phyloP scores from a whole-genome alignment of 2,113 vertebrate genomes.

The Menura novaehollandiae region DNA sequence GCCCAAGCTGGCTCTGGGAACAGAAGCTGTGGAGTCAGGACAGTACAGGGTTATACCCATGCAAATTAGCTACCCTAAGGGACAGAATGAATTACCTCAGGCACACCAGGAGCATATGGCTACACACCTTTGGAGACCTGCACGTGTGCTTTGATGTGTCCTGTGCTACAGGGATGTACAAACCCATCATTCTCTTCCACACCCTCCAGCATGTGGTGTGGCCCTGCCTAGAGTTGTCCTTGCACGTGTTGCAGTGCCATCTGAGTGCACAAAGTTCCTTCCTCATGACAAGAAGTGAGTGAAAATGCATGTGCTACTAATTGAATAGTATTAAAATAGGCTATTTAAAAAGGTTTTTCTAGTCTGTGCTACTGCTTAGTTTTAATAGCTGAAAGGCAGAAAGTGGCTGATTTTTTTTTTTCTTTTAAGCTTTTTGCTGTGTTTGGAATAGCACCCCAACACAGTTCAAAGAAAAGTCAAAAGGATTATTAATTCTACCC shows the following conservation, averaged over 20 bases:
- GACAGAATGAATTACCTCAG: background rate
- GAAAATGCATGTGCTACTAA: background rate
- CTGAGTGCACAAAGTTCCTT: background rate
- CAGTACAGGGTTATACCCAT: too few species aligned
- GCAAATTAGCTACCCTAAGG: background rate
- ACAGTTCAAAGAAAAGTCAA: conserved; percentile 15
- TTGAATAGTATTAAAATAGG: background rate
- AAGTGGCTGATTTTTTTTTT: background rate
- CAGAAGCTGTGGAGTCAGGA: background rate
- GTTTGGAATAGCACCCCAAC: conserved; percentile 29
- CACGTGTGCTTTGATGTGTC: fast-evolving
- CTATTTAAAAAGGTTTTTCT: background rate
- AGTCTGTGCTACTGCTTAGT: conserved; percentile 1
- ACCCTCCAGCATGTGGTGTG: fast-evolving
- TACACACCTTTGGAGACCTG: background rate
- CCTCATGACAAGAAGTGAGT: background rate
- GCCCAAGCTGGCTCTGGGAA: background rate
- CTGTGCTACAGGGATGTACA: fast-evolving
- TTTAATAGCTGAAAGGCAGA: conserved; percentile 33
- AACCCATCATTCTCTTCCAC: background rate
- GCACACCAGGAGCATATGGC: background rate
- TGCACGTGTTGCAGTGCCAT: background rate
- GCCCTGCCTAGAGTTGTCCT: background rate
- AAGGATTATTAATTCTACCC: conserved; percentile 7
- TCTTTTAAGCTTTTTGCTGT: conserved; percentile 26